Evolutionary conservation across 2,113 vertebrate species (phyloP).

Genomic region (Ailurus styani): DNA sequence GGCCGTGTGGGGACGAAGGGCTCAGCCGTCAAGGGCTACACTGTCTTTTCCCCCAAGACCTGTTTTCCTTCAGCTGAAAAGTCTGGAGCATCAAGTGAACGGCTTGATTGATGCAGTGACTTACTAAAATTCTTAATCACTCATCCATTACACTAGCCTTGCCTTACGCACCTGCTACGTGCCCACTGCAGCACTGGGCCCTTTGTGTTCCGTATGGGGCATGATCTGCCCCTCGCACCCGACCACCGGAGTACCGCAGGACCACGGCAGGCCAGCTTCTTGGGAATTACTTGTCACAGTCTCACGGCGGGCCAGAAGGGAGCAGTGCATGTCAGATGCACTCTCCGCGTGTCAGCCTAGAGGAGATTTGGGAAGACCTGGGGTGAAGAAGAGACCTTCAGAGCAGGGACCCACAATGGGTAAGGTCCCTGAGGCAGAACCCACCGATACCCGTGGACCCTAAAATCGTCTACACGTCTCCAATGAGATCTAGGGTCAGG

Average conservation of each 20-base stretch:
- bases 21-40: background rate
- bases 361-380: background rate
- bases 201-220: rapidly evolving
- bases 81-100: background rate
- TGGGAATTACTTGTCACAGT: background rate
- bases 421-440: background rate
- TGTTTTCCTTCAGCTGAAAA: background rate
- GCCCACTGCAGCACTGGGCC: rapidly evolving
- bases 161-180: rapidly evolving
- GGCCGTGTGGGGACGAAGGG: background rate
- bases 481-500: background rate
- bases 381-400: background rate
- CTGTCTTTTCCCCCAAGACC: background rate
- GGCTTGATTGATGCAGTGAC: background rate
- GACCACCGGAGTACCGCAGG: background rate
- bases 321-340: background rate
- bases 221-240: rapidly evolving
- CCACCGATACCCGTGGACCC: background rate
- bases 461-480: background rate
- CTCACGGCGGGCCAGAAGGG: background rate
- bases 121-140: background rate
- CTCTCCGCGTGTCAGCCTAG: background rate
- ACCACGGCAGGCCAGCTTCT: background rate
- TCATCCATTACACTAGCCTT: background rate
- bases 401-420: too few relatives aligned